Evolutionary conservation across 2,888 invertebrate species (phyloP), one percentile per base, ranked within the genome.

Genomic region (Stenoptilia bipunctidactyla): DNA sequence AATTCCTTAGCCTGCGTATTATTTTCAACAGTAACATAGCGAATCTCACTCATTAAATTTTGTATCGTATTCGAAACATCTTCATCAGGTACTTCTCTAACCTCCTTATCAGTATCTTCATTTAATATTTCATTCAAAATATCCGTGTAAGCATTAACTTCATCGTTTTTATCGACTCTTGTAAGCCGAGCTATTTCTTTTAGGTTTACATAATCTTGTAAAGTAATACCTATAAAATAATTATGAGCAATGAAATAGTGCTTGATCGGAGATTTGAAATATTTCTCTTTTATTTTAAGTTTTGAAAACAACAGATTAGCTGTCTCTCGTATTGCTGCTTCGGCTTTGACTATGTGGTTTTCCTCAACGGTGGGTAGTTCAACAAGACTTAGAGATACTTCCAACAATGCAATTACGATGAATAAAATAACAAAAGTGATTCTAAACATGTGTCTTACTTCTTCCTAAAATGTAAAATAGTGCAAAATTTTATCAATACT

Each of bases 321-420:
- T 2, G 51, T 51, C 20, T 41, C 37, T 15, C 51, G 45, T 25
- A 58, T 47, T 6, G 48, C 39, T 14, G 39, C 45, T 37, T 56
- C 58, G 10, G 51, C 46, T 33, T 13, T 44, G 27, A 46, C 2
- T 8, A 50, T 50, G 35, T 38, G 43, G 42, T 46, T 45, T n/a
- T 51, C 45, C 38, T 45, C 45, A 4, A 51, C 46, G 20, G 27
- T 14, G n/a, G 30, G 27, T 6, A 10, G 15, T 38, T 13, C 27
- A 27, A 30, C 30, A 30, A 30, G 10, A 30, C 30, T 6, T n/a
- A 30, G 10, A 8, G 20, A 20, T 8, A 5, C 4, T 20, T 20
- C 8, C 8, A 5, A 8, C 3, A 20, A 20, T 5, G 20, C 34
- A 20, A 20, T 20, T 5, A 20, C 20, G 3, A 20, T 20, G 8